Evolutionary conservation across 2,113 vertebrate genomes (phyloP).

Genomic region (Centropus bengalensis): DNA sequence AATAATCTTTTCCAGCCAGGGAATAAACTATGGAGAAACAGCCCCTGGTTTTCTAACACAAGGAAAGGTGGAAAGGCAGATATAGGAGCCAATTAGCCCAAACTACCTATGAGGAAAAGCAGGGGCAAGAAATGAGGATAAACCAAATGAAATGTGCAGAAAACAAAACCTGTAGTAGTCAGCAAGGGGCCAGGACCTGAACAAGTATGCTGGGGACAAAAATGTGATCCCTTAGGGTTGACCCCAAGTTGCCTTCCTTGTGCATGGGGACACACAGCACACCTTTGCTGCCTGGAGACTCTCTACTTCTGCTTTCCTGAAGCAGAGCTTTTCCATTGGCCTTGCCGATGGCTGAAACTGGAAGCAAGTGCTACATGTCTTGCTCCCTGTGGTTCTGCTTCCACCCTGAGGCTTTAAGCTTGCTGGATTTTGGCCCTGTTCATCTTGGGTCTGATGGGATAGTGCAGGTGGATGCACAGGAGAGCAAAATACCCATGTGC

Average conservation of each 20-base stretch:
- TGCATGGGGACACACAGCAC: background rate
- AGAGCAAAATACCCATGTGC: rapidly evolving
- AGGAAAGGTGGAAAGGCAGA: background rate
- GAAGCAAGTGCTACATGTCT: background rate
- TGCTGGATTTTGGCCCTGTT: background rate
- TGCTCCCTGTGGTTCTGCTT: background rate
- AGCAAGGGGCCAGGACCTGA: background rate
- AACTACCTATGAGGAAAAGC: conserved; percentile 15
- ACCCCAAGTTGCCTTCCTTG: background rate
- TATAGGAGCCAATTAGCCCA: conserved; percentile 8
- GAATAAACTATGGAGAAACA: background rate
- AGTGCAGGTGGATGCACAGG: background rate
- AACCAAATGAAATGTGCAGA: background rate
- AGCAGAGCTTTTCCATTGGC: background rate
- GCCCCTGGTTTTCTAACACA: background rate
- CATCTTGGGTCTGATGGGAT: background rate
- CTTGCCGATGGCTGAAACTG: background rate
- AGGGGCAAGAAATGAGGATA: background rate
- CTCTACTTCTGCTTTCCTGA: background rate
- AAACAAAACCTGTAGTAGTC: background rate
- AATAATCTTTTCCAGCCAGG: background rate
- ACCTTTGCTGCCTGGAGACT: background rate
- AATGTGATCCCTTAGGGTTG: background rate
- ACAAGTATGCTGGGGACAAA: rapidly evolving
- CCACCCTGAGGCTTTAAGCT: background rate